Evolutionary conservation across 2,888 invertebrate genomes (phyloP).

Genomic region (Biston betularia): DNA sequence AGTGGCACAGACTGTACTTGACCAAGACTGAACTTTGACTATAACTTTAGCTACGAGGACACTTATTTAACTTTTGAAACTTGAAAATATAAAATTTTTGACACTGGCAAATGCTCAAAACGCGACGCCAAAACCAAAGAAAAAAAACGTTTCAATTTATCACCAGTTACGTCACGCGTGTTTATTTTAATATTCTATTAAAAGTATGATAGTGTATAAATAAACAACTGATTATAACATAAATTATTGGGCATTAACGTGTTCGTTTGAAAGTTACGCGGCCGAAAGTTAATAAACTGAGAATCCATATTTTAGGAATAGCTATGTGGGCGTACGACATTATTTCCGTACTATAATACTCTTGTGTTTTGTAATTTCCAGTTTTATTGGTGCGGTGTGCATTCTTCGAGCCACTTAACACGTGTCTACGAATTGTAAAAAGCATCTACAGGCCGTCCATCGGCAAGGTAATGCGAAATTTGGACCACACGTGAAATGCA

Average conservation of each 20-base stretch:
- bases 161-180: constrained; percentile 37
- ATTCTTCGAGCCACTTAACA: constrained; percentile 75
- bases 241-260: constrained; percentile 53
- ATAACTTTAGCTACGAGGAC: too few relatives aligned
- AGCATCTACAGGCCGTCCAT: constrained; percentile 63
- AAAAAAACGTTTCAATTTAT: constrained; percentile 47
- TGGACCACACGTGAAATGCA: constrained; percentile 65
- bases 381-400: constrained; percentile 62
- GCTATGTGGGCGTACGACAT: constrained; percentile 68
- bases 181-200: constrained; percentile 44
- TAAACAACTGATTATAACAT: constrained; percentile 38
- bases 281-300: constrained; percentile 53
- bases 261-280: constrained; percentile 57
- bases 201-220: constrained; percentile 41
- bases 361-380: constrained; percentile 63
- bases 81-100: too few relatives aligned
- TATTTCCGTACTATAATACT: constrained; percentile 63
- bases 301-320: constrained; percentile 51
- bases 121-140: too few relatives aligned
- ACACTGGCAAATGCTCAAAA: too few relatives aligned
- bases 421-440: constrained; percentile 70
- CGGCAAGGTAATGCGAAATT: constrained; percentile 68
- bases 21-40: too few relatives aligned
- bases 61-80: too few relatives aligned
- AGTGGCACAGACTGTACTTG: too few relatives aligned